phyloP scores from a whole-genome alignment of 2,113 vertebrate species.

The Psilopogon haemacephalus region DNA sequence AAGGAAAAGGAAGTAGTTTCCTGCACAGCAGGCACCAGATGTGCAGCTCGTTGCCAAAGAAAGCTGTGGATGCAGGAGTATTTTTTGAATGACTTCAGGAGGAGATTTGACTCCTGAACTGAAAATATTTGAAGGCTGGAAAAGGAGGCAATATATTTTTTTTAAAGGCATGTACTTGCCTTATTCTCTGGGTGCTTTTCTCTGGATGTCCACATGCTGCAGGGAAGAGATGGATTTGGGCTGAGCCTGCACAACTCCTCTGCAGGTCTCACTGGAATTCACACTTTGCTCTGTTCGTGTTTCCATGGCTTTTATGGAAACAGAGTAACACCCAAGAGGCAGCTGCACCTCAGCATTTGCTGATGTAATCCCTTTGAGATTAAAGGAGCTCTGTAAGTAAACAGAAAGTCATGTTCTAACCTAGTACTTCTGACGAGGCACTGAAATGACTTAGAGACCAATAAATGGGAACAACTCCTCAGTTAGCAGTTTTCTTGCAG shows the following conservation, averaged over 20 bases:
- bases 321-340: not conserved
- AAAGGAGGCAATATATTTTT: not conserved
- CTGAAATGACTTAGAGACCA: not conserved
- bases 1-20: conserved; percentile 7
- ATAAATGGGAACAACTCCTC: not conserved
- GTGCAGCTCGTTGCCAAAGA: not conserved
- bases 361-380: conserved; percentile 37
- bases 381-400: conserved; percentile 5
- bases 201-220: not conserved
- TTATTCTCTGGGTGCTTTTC: not conserved
- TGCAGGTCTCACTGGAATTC: not conserved
- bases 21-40: not conserved
- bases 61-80: not conserved
- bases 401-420: not conserved
- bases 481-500: not conserved
- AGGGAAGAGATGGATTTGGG: not conserved
- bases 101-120: not conserved
- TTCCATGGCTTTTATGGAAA: conserved; percentile 19
- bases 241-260: not conserved
- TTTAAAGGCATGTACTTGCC: not conserved
- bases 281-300: fast-evolving
- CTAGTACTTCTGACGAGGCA: not conserved
- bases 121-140: not conserved
- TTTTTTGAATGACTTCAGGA: not conserved
- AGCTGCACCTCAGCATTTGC: not conserved